phyloP scores from a whole-genome alignment of 2,113 vertebrate species.

The Apaloderma vittatum region DNA sequence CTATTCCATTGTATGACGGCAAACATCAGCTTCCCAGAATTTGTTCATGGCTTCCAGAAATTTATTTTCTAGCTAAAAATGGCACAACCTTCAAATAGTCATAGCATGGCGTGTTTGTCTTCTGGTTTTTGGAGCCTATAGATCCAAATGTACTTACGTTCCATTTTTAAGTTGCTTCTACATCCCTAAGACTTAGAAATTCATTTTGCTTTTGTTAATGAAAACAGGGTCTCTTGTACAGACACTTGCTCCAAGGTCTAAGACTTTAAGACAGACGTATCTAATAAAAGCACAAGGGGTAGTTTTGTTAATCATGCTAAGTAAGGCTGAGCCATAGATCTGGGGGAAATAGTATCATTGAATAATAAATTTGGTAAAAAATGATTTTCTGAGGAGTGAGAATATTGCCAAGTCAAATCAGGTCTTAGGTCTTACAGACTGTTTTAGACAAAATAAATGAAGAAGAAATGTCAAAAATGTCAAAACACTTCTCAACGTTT shows the following conservation, averaged over 20 bases:
- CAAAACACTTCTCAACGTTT: neutral
- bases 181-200: neutral
- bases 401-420: constrained; percentile 25
- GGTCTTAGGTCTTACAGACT: neutral
- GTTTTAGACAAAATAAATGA: neutral
- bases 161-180: neutral
- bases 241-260: neutral
- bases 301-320: neutral
- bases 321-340: neutral
- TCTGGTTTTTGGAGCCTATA: neutral
- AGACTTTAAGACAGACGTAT: neutral
- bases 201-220: neutral
- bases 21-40: neutral
- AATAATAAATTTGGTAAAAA: neutral
- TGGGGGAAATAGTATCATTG: neutral
- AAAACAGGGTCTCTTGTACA: neutral
- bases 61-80: neutral
- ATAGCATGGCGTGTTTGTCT: neutral
- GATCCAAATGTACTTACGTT: neutral
- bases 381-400: neutral
- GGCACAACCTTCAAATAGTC: neutral
- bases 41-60: neutral
- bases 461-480: neutral
- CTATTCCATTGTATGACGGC: neutral
- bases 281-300: neutral